phyloP scores from a whole-genome alignment of 2,113 vertebrate genomes.

The Siphamia tubifer region DNA sequence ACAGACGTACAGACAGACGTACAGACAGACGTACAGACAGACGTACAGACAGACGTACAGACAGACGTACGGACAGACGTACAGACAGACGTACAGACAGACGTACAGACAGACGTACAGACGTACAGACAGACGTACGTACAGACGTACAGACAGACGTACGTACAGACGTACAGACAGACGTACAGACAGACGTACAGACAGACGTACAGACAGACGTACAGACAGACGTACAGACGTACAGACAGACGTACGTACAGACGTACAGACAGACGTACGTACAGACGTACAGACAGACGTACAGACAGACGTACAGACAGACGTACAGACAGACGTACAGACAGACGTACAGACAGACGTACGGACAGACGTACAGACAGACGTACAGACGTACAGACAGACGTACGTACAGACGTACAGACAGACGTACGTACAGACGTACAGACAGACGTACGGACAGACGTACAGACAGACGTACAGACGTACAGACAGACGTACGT shows the following conservation, averaged over 20 bases:
- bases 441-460: conserved; percentile 6
- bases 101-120: conserved; percentile 9
- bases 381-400: conserved; percentile 9
- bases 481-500: conserved; percentile 1
- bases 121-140: conserved; percentile 1
- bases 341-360: conserved; percentile 9
- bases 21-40: conserved; percentile 12
- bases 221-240: conserved; percentile 9
- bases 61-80: conserved; percentile 12
- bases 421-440: conserved; percentile 12
- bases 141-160: conserved; percentile 9
- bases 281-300: no score
- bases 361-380: conserved; percentile 12
- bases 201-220: conserved; percentile 12
- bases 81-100: conserved; percentile 6
- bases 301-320: conserved; percentile 6
- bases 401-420: conserved; percentile 15
- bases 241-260: conserved; percentile 6
- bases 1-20: conserved; percentile 9
- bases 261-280: conserved; percentile 1
- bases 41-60: conserved; percentile 15
- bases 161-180: conserved; percentile 12
- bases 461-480: conserved; percentile 9
- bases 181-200: conserved; percentile 15
- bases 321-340: conserved; percentile 1